Conservation (phyloP, 2,888 invertebrate species). For the Gymnocheta viridis region DNA sequence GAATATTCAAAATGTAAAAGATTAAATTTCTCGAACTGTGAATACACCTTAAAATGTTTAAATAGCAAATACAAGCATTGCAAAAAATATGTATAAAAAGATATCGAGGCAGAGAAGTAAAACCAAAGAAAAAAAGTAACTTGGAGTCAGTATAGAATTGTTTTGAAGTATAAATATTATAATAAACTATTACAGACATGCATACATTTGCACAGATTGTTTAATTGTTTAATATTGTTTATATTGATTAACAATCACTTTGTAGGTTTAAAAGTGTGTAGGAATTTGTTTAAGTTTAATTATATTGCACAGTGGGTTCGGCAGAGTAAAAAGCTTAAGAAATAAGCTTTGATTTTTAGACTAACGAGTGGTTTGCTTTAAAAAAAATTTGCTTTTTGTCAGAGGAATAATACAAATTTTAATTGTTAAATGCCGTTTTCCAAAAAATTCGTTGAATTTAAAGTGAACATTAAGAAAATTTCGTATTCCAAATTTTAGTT, state of each 20-base stretch:
- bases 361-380: too few species aligned
- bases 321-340: background rate
- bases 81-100: background rate
- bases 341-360: background rate
- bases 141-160: background rate
- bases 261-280: background rate
- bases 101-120: background rate
- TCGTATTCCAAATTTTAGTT: too few species aligned
- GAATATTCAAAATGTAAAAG: background rate
- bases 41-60: background rate
- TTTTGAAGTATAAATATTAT: slow-evolving; percentile 21
- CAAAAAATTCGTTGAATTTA: too few species aligned
- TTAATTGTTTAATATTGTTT: slow-evolving; percentile 10
- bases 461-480: too few species aligned
- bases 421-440: too few species aligned
- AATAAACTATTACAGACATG: background rate
- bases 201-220: background rate
- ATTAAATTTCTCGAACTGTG: background rate
- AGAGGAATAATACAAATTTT: too few species aligned
- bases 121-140: background rate
- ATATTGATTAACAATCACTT: slow-evolving; percentile 9
- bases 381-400: too few species aligned
- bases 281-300: background rate
- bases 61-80: background rate
- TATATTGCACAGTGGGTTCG: background rate